Evolutionary conservation across 1,140 invertebrate species (phyloP).

Genomic region (Panagrolaimus sp.): DNA sequence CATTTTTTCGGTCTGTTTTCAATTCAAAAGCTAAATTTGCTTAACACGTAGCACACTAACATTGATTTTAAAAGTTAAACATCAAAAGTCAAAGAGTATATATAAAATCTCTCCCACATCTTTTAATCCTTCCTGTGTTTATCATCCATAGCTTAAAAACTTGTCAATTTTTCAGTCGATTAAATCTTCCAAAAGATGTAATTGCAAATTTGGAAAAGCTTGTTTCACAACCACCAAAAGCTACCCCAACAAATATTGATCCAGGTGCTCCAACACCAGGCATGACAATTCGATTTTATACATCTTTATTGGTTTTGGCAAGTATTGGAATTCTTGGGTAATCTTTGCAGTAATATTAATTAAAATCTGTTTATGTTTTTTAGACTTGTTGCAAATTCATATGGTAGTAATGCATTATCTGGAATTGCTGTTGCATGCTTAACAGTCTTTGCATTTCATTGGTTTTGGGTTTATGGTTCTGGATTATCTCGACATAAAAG

Average conservation of each 20-base stretch:
- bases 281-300: constrained; percentile 13
- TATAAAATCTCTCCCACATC: too few species aligned
- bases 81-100: too few species aligned
- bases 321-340: constrained; percentile 8
- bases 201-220: constrained; percentile 12
- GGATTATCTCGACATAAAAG: background rate
- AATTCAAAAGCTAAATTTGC: too few species aligned
- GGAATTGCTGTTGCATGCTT: background rate
- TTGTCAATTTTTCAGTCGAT: constrained; percentile 4
- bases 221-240: background rate
- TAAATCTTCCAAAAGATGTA: constrained; percentile 12
- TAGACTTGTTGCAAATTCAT: background rate
- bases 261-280: constrained; percentile 14
- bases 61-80: too few species aligned
- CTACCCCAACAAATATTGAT: background rate
- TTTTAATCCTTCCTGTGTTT: too few species aligned
- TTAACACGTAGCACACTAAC: too few species aligned
- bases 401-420: background rate
- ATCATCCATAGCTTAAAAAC: too few species aligned
- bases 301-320: background rate
- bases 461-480: background rate
- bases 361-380: background rate
- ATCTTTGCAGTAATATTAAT: background rate
- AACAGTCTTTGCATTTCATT: background rate
- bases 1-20: too few species aligned